Base-by-base conservation (phyloP, 2,797 vertebrate genomes). In the Odontamblyopus rebecca region DNA sequence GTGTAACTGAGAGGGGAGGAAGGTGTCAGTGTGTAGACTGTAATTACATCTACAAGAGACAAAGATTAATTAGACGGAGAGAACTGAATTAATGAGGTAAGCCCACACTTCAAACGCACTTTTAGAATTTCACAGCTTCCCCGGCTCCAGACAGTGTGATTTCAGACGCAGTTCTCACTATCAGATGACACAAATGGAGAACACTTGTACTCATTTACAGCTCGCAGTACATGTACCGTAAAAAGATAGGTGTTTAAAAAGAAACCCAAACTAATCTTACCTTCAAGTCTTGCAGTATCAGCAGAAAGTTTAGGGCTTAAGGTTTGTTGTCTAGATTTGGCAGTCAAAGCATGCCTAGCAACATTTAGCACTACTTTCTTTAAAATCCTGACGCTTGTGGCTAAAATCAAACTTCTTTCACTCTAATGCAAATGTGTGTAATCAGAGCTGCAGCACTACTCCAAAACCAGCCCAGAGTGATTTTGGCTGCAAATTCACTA, bases 11-110 rank as follows among this genome's bases (percentile, higher is more conserved):
- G 76, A 73, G 56, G 51, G 66, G 59, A 69, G 68, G 71, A 57
- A 75, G 78, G 73, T 83, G 79, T 84, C 76, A 70, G 78, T 78
- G 67, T 84, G 77, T 44, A 60, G 77, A 84, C 79, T 88, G 83
- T 88, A 91, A 92, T 92, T 91, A 92, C 88, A 74, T 69, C 74
- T 69, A 77, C 74, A 60, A 74, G 71, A 85, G 89, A 89, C 89
- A 87, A 80, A 89, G 89, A 93, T 91, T 91, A 91, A 92, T 92
- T 88, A 88, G 83, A 71, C 68, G 75, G 75, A 77, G 78, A 75
- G 74, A 78, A 60, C 38, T 61, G 80, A 85, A 86, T 87, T 86
- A 90, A 89, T 87, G 82, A 88, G 85, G 85, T 81, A 78, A 82
- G 78, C 29, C 7, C 65, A 64, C 78, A 83, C 71, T 76, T 88